Percentiles rank a stretch among this genome's conserved stretches.
Conservation (phyloP, 2,888 invertebrate species). For the Spodoptera exigua region DNA sequence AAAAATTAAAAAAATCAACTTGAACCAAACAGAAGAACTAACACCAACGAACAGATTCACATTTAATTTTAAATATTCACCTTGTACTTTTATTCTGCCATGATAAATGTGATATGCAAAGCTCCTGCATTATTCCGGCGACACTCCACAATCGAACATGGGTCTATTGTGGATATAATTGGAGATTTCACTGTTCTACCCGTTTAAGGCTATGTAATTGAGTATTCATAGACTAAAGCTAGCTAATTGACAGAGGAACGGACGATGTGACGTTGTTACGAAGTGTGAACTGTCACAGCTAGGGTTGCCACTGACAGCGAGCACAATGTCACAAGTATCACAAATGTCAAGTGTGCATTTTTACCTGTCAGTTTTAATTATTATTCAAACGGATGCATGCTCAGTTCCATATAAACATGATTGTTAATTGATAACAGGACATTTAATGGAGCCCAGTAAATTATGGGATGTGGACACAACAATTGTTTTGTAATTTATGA, state of each 20-base stretch:
- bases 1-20: too few relatives aligned
- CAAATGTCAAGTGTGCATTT: neutral
- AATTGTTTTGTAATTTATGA: too few relatives aligned
- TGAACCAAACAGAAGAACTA: too few relatives aligned
- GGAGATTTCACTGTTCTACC: conserved; percentile 60
- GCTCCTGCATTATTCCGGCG: conserved; percentile 24
- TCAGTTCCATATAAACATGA: too few relatives aligned
- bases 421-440: too few relatives aligned
- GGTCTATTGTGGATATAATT: conserved; percentile 64
- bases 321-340: neutral
- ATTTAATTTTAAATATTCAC: conserved; percentile 4
- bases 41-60: neutral
- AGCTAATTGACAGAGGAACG: conserved; percentile 74
- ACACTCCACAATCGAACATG: conserved; percentile 27
- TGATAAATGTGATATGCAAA: conserved; percentile 31
- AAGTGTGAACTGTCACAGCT: conserved; percentile 56
- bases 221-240: conserved; percentile 70
- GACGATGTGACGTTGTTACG: conserved; percentile 57
- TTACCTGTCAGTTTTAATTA: conserved; percentile 8
- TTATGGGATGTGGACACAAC: too few relatives aligned
- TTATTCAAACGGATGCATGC: neutral
- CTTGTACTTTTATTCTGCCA: conserved; percentile 2
- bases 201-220: conserved; percentile 69
- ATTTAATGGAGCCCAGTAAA: too few relatives aligned
- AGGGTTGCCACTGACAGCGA: conserved; percentile 19